Evolutionary conservation across 2,888 invertebrate genomes (phyloP), one percentile per base, ranked within the genome.

Genomic region (Spilosoma lubricipeda): DNA sequence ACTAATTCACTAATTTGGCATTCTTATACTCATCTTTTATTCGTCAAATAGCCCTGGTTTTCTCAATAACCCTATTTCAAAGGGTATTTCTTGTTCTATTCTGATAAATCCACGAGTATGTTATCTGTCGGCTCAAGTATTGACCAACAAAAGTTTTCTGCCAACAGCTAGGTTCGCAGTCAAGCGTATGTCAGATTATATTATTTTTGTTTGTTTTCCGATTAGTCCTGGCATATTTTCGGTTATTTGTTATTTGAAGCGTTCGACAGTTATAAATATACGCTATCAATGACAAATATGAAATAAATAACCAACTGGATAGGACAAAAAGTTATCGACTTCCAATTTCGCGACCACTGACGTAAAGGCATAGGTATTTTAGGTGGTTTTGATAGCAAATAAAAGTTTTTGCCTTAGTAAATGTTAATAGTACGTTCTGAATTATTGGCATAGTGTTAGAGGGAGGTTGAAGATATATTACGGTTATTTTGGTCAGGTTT

Each of bases 61-160:
- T 20, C 20, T 7, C 1, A 52, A 23, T 52, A 52, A 52, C 20
- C 1, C 9, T n/a, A n/a, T n/a, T 56, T n/a, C 23, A 63, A 18
- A 30, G 15, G 13, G 5, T 18, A 70, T 76, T 82, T 82, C 84
- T 82, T 80, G 84, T 83, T 77, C 80, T 75, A 78, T 45, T 42
- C 67, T 83, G 78, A 84, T 82, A 84, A 80, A 84, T 82, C 84
- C 52, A 11, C 23, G 52, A 23, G n/a, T 84, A 70, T 70, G 78
- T 82, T 82, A 82, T 82, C 84, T 84, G 56, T 70, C 76, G 71
- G 68, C 76, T 78, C 77, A 83, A 84, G 81, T 85, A 80, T 78
- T 76, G 82, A 82, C 82, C 76, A 76, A 75, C 77, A 80, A 79
- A 80, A 79, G 67, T 82, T 78, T 63, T n/a, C 70, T 70, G 64